These are phyloP conservation scores for Trachelus stipa DNA, from an alignment of 2,888 invertebrate genomes.

Conservation along the genomic window DNA sequence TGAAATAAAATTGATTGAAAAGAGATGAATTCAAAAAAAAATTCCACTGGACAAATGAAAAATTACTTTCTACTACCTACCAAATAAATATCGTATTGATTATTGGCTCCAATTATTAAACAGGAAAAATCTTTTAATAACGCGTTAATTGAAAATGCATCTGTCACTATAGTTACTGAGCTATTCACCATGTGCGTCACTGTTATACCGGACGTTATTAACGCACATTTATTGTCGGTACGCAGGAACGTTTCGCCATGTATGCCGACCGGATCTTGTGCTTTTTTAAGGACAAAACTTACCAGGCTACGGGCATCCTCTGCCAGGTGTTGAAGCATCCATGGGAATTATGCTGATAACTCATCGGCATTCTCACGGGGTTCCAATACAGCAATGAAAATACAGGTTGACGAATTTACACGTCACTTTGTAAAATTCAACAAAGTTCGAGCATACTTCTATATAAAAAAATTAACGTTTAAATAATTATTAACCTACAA, in stretches of 20 bases:
- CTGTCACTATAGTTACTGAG: slow-evolving; percentile 50
- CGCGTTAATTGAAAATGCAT: slow-evolving; percentile 44
- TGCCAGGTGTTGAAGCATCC: slow-evolving; percentile 63
- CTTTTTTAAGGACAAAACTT: slow-evolving; percentile 55
- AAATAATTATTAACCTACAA: background rate
- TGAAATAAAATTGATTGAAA: background rate
- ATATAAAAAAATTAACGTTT: background rate
- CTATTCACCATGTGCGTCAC: slow-evolving; percentile 53
- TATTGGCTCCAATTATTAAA: background rate
- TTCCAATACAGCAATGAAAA: slow-evolving; percentile 24
- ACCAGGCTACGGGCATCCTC: slow-evolving; percentile 38
- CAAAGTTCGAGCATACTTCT: background rate
- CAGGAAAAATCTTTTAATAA: slow-evolving; percentile 25
- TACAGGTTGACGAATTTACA: background rate
- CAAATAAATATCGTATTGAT: background rate
- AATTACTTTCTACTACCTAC: no score
- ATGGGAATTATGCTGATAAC: slow-evolving; percentile 65
- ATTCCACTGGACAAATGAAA: no score
- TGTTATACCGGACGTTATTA: slow-evolving; percentile 57
- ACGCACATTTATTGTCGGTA: slow-evolving; percentile 54
- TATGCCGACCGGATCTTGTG: slow-evolving; percentile 27
- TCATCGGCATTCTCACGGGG: slow-evolving; percentile 64
- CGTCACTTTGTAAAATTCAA: background rate
- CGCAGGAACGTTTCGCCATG: slow-evolving; percentile 28
- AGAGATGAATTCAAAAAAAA: background rate